phyloP scores from a whole-genome alignment of 37 sponge, comb jelly and placozoan species.

The Hexactinellida sp. region DNA sequence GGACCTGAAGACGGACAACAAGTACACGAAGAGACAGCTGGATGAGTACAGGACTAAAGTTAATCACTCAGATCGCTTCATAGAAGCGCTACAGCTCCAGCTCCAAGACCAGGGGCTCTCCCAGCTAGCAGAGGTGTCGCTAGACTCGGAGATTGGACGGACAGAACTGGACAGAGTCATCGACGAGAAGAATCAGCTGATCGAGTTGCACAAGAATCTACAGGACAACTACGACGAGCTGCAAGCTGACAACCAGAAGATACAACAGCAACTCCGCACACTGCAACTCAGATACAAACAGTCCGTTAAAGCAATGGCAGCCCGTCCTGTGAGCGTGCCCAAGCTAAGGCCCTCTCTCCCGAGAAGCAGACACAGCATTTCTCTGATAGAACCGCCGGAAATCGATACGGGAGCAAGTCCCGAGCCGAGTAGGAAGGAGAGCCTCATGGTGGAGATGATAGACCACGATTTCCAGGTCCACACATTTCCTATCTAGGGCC shows the following conservation, averaged over 20 bases:
- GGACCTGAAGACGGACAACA: not conserved
- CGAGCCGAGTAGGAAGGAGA: not conserved
- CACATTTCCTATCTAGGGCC: no score
- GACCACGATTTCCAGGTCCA: not conserved
- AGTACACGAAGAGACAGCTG: not conserved
- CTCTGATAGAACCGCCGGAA: not conserved
- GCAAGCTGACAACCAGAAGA: not conserved
- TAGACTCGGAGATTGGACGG: not conserved
- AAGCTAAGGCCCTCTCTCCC: not conserved
- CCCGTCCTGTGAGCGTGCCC: not conserved
- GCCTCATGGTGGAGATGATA: conserved; percentile 1
- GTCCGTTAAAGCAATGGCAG: not conserved
- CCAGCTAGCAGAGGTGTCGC: not conserved
- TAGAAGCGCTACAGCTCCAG: not conserved
- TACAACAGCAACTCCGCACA: not conserved
- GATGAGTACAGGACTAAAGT: not conserved
- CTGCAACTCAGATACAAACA: not conserved
- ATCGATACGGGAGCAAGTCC: not conserved
- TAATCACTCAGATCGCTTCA: not conserved
- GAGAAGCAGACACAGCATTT: not conserved
- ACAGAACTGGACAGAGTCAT: not conserved
- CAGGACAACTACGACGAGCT: not conserved
- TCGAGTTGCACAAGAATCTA: not conserved
- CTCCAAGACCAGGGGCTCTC: not conserved
- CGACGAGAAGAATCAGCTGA: not conserved